Conservation (phyloP, 2,888 invertebrate genomes). For the Sinotaia quadrata region DNA sequence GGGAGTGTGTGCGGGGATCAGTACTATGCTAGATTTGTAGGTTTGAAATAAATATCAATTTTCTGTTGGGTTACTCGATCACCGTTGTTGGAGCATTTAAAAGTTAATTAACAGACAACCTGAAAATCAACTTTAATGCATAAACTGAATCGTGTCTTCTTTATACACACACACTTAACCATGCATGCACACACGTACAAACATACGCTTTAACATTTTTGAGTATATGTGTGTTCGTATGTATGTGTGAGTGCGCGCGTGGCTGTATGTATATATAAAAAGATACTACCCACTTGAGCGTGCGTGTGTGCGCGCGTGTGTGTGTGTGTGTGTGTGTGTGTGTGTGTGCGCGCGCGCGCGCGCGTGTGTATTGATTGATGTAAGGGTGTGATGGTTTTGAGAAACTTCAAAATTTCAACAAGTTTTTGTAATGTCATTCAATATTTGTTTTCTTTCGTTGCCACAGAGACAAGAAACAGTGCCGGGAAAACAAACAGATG, state of each 20-base stretch:
- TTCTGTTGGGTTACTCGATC: too few relatives aligned
- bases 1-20: too few relatives aligned
- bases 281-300: not conserved
- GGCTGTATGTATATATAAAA: too few relatives aligned
- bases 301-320: conserved; percentile 19
- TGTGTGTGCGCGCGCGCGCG: conserved; percentile 3
- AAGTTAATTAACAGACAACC: not conserved
- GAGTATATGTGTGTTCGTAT: conserved; percentile 17
- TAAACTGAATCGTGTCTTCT: too few relatives aligned
- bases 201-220: too few relatives aligned
- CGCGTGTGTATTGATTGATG: not conserved
- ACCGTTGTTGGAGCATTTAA: too few relatives aligned
- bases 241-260: conserved; percentile 7
- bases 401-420: not conserved
- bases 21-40: too few relatives aligned
- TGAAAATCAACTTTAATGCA: not conserved
- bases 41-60: too few relatives aligned
- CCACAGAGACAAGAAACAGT: conserved; percentile 41
- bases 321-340: conserved; percentile 15
- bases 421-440: not conserved
- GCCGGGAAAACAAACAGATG: conserved; percentile 38
- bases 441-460: not conserved
- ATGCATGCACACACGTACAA: too few relatives aligned
- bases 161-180: too few relatives aligned
- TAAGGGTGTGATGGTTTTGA: not conserved